phyloP scores from a whole-genome alignment of 2,888 invertebrate species.

The Psococerastis gibbosa region DNA sequence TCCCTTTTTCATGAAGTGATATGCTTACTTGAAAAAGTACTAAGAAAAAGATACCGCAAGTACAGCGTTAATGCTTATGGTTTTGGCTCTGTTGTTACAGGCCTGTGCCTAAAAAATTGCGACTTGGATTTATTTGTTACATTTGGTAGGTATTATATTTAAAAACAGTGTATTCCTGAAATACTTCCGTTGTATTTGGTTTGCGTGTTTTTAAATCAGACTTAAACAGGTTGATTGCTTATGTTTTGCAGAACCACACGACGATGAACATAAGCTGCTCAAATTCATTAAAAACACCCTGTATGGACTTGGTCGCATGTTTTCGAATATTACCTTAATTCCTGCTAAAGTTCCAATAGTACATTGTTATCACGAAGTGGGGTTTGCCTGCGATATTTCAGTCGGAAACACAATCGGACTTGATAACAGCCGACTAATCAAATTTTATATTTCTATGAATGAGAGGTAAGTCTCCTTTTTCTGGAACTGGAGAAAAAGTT shows the following conservation, averaged over 20 bases:
- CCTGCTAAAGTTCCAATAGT: constrained; percentile 4
- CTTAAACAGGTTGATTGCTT: background rate
- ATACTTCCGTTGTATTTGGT: too few relatives aligned
- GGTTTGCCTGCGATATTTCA: constrained; percentile 2
- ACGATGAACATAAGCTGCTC: background rate
- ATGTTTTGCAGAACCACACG: background rate
- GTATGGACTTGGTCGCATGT: too few relatives aligned
- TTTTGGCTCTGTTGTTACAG: constrained; percentile 1
- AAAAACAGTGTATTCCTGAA: too few relatives aligned
- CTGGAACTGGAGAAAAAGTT: background rate
- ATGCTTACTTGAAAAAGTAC: background rate
- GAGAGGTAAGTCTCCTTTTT: background rate
- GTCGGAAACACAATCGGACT: background rate
- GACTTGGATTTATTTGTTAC: background rate
- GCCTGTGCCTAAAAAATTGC: background rate
- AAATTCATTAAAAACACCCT: background rate
- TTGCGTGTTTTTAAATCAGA: background rate
- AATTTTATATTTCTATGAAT: background rate
- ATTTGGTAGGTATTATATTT: background rate
- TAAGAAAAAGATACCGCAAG: background rate
- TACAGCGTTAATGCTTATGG: background rate
- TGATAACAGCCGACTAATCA: constrained; percentile 4
- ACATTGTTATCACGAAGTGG: background rate
- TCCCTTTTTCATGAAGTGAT: background rate
- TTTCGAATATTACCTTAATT: too few relatives aligned